Evolutionary conservation across 2,888 invertebrate genomes (phyloP).

Genomic region (Pterostichus madidus): DNA sequence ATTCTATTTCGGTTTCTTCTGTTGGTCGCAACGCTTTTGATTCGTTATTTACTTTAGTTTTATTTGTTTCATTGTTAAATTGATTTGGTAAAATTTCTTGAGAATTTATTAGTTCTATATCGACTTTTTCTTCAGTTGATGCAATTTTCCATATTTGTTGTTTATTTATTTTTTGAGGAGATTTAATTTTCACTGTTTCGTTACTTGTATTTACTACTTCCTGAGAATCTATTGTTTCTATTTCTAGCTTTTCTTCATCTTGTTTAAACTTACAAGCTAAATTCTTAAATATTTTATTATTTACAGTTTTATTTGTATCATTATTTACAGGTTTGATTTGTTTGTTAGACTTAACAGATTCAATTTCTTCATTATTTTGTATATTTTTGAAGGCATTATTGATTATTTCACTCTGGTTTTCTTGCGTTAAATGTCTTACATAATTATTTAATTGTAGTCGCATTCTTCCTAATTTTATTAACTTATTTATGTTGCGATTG

Average conservation of each 20-base stretch:
- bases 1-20: conserved; percentile 43
- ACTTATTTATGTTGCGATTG: conserved; percentile 11
- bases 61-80: conserved; percentile 6
- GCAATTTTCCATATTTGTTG: background rate
- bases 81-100: too few relatives aligned
- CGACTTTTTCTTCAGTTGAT: conserved; percentile 4
- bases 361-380: background rate
- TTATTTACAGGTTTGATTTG: background rate
- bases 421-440: conserved; percentile 16
- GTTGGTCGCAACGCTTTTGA: background rate
- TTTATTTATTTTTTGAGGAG: background rate
- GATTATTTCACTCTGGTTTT: background rate
- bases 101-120: conserved; percentile 47
- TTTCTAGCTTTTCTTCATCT: conserved; percentile 5
- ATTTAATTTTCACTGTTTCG: background rate
- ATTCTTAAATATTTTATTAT: conserved; percentile 1
- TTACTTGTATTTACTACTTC: conserved; percentile 4
- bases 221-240: conserved; percentile 29
- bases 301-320: conserved; percentile 1
- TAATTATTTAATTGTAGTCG: background rate
- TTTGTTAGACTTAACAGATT: background rate
- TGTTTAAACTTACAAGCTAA: conserved; percentile 12
- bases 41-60: conserved; percentile 1
- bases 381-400: background rate
- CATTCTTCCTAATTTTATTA: conserved; percentile 42